phyloP scores from a whole-genome alignment of 2,113 vertebrate species.

The Rhinopomastus cyanomelas region DNA sequence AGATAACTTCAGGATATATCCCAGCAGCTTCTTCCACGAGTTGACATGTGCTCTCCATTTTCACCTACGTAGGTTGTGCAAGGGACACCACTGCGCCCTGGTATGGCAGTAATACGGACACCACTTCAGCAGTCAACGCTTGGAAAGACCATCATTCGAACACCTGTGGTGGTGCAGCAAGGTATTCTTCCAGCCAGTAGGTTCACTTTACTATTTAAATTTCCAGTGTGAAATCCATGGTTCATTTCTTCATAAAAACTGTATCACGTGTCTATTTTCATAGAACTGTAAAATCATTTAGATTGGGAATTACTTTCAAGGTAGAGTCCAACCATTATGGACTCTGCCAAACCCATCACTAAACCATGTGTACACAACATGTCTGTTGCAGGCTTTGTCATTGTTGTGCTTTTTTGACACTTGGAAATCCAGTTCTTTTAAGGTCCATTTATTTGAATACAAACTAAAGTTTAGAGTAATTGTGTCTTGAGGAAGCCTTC shows the following conservation, averaged over 20 bases:
- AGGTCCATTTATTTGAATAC: background rate
- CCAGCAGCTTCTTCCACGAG: background rate
- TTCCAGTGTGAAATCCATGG: slow-evolving; percentile 12
- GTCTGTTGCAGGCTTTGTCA: background rate
- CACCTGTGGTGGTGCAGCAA: slow-evolving; percentile 92
- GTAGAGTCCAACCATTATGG: too few species aligned
- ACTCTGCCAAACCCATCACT: too few species aligned
- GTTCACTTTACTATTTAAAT: slow-evolving; percentile 50
- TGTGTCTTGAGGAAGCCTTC: background rate
- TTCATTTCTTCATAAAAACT: slow-evolving; percentile 9
- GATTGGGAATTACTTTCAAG: too few species aligned
- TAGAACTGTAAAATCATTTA: background rate
- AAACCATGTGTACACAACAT: background rate
- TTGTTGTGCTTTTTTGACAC: background rate
- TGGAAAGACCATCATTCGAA: slow-evolving; percentile 90
- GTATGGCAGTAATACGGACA: slow-evolving; percentile 91
- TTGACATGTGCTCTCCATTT: background rate
- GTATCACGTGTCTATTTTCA: background rate
- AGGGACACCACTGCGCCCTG: slow-evolving; percentile 87
- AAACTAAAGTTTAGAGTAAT: background rate
- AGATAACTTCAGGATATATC: background rate
- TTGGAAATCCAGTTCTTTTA: background rate
- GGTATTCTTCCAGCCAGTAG: slow-evolving; percentile 78
- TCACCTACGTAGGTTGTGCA: slow-evolving; percentile 81
- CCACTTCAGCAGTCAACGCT: slow-evolving; percentile 87